Evolutionary conservation across 2,113 vertebrate species (phyloP), one percentile per base, ranked within the genome.

Genomic region (Crotalus viridis): DNA sequence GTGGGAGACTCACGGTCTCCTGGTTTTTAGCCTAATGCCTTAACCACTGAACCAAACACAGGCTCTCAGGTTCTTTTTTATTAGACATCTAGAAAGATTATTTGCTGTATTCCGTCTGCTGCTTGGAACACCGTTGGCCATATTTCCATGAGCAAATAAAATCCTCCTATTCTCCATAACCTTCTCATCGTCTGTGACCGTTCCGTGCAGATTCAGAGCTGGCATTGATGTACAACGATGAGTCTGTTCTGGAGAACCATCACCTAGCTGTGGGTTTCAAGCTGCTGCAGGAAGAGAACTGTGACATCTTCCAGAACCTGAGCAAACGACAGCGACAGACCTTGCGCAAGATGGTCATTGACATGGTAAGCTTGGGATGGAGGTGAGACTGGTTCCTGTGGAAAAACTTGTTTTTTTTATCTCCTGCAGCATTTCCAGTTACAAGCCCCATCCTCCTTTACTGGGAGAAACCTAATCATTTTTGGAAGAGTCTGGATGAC

Each of bases 181-280:
- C 0, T n/a, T 1, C 3, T 57, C 57, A 2, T 21, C 3, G 3
- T 52, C 91, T 28, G 46, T 21, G 4, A 26, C 74, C 89, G 28
- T 54, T 17, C 56, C 74, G 90, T 21, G 4, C 96, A 99, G 99
- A 99, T 97, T 99, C 99, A 1, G 99, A 99, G 95, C 97, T 99
- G 96, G 99, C 99, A 1, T 98, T 99, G 95, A 99, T 99, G 99
- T 99, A 99, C 96, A 99, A 99, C 0, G 99, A 99, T 6, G 99
- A 99, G 97, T 99, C 99, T 1, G 99, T 99, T 93, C 94, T 99
- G 95, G 99, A 99, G 97, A 99, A 99, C 94, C 99, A 99, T 91
- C 99, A 99, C 97, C 95, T 99, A 95, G 99, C 99, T 7, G 99
- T 99, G 95, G 99, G 99, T 95, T 99, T 99, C 97, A 99, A 99